Conservation (phyloP, 2,888 invertebrate genomes). For the Falcaria lacertinaria region DNA sequence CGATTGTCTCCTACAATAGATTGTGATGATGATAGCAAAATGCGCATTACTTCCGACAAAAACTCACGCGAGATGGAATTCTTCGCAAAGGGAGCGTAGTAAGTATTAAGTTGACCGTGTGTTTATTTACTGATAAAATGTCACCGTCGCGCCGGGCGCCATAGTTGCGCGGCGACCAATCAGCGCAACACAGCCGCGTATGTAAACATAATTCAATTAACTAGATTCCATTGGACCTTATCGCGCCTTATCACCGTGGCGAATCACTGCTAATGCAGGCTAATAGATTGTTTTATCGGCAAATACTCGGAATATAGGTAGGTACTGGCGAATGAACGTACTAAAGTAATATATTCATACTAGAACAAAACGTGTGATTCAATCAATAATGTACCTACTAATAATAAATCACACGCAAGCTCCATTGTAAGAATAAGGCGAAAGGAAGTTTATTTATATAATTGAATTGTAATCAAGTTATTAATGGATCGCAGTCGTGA, state of each 20-base stretch:
- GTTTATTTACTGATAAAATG: not conserved
- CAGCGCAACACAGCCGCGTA: constrained; percentile 18
- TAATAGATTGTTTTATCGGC: constrained; percentile 52
- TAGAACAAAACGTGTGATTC: no score
- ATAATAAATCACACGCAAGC: not conserved
- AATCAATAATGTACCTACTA: no score
- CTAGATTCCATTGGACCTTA: constrained; percentile 30
- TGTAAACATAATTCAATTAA: constrained; percentile 76
- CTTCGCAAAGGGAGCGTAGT: no score
- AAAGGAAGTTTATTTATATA: not conserved
- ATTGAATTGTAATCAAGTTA: not conserved
- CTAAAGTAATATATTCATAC: not conserved
- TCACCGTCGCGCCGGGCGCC: constrained; percentile 44
- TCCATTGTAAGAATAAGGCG: not conserved
- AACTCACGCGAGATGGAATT: no score
- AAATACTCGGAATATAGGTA: not conserved
- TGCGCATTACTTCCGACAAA: no score
- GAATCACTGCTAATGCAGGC: constrained; percentile 26
- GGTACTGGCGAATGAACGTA: not conserved
- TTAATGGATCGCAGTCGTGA: constrained; percentile 18
- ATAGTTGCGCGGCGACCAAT: constrained; percentile 60
- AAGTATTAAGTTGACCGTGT: no score
- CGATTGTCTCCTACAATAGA: no score
- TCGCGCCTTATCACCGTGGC: constrained; percentile 44
- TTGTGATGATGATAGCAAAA: no score